Percentiles rank a stretch among this genome's conserved stretches.
Conservation (phyloP, 1,140 invertebrate genomes). For the Lepidurus arcticus region DNA sequence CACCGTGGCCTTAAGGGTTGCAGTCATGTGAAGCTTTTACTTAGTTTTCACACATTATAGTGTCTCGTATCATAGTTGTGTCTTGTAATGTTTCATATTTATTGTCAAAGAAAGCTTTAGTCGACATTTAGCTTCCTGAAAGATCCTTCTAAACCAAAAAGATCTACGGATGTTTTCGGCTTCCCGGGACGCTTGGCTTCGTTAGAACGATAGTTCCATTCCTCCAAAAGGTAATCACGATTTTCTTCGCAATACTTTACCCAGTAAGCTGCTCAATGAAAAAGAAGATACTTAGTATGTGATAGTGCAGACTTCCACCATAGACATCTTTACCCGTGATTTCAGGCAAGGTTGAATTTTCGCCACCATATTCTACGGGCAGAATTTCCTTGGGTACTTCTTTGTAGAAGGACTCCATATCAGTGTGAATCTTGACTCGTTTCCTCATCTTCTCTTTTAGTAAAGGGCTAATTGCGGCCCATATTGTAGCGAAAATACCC, state of each 20-base stretch:
- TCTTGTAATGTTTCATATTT: no score
- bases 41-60: slow-evolving; percentile 53
- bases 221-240: slow-evolving; percentile 27
- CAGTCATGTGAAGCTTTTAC: slow-evolving; percentile 57
- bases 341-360: slow-evolving; percentile 59
- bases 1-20: slow-evolving; percentile 46
- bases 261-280: slow-evolving; percentile 24
- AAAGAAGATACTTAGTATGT: background rate
- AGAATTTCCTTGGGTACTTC: slow-evolving; percentile 68
- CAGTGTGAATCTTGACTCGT: background rate
- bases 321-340: slow-evolving; percentile 55
- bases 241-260: slow-evolving; percentile 29
- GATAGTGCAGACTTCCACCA: no score
- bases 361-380: slow-evolving; percentile 71
- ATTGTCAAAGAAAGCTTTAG: no score
- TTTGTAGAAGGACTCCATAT: slow-evolving; percentile 61
- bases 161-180: slow-evolving; percentile 52
- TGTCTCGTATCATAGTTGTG: no score
- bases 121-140: no score
- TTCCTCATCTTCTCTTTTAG: background rate
- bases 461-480: background rate
- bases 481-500: background rate
- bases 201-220: slow-evolving; percentile 37
- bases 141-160: no score
- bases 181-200: slow-evolving; percentile 53